phyloP scores from a whole-genome alignment of 2,113 vertebrate species.

The Gallinago jamesoni region DNA sequence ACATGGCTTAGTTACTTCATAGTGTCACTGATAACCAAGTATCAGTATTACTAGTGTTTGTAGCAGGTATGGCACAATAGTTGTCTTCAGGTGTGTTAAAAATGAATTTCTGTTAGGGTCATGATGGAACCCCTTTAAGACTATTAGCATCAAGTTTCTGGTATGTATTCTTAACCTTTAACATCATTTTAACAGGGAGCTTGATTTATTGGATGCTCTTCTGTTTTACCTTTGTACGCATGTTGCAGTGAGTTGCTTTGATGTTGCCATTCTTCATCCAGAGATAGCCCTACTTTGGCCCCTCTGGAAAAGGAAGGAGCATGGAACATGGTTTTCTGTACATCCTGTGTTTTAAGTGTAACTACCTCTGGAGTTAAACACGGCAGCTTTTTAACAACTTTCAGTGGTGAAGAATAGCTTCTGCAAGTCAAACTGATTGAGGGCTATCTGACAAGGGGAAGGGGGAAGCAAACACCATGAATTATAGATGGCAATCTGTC shows the following conservation, averaged over 20 bases:
- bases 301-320: not conserved
- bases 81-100: not conserved
- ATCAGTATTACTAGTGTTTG: not conserved
- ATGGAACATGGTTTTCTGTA: not conserved
- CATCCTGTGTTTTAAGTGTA: not conserved
- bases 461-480: constrained; percentile 41
- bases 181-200: not conserved
- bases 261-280: not conserved
- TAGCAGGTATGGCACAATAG: not conserved
- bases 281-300: not conserved
- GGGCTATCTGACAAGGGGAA: constrained; percentile 49
- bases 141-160: not conserved
- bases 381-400: not conserved
- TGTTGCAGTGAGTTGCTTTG: not conserved
- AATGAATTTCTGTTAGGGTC: not conserved
- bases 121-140: not conserved
- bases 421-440: constrained; percentile 49
- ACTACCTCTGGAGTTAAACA: constrained; percentile 8
- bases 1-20: not conserved
- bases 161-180: not conserved
- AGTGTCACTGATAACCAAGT: not conserved
- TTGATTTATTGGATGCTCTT: not conserved
- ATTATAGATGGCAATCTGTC: constrained; percentile 53
- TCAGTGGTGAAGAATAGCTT: constrained; percentile 1
- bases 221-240: not conserved